These are phyloP conservation scores for Cynopterus brachyotis DNA, from an alignment of 2,113 vertebrate genomes.

Conservation along the genomic window DNA sequence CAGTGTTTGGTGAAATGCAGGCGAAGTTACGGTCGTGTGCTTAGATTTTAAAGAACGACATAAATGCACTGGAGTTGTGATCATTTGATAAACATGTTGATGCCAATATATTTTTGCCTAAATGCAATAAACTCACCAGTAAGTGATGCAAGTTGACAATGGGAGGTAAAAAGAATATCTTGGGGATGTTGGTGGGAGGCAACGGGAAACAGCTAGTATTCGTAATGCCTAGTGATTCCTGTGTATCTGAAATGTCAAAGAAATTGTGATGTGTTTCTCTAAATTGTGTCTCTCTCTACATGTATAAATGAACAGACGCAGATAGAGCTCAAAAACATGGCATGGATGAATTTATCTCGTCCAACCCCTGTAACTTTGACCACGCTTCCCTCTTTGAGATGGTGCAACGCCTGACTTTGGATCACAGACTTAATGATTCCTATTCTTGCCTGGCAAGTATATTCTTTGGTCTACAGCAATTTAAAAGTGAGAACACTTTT, in stretches of 20 bases:
- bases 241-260: constrained; percentile 85
- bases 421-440: constrained; percentile 99
- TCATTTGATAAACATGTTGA: constrained; percentile 83
- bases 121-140: constrained; percentile 81
- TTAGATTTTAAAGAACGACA: constrained; percentile 80
- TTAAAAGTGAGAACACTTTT: constrained; percentile 70
- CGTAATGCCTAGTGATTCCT: constrained; percentile 82
- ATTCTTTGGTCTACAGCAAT: constrained; percentile 87
- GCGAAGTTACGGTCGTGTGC: constrained; percentile 76
- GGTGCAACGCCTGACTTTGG: constrained; percentile 97
- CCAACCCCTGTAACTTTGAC: constrained; percentile 99
- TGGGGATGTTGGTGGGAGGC: constrained; percentile 70
- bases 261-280: constrained; percentile 88
- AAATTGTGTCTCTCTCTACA: constrained; percentile 93
- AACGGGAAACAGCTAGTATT: constrained; percentile 74
- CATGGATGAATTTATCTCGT: constrained; percentile 99
- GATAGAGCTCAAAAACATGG: constrained; percentile 99
- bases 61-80: constrained; percentile 81
- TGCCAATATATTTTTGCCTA: constrained; percentile 83
- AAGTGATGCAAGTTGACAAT: constrained; percentile 99
- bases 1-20: constrained; percentile 77
- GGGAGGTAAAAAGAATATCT: constrained; percentile 84
- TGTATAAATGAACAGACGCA: constrained; percentile 98
- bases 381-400: constrained; percentile 98
- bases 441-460: constrained; percentile 99